A percentile compares a stretch with the other conserved stretches of the same genome.
Conservation (phyloP, 2,797 vertebrate genomes). For the Perodicticus potto region DNA sequence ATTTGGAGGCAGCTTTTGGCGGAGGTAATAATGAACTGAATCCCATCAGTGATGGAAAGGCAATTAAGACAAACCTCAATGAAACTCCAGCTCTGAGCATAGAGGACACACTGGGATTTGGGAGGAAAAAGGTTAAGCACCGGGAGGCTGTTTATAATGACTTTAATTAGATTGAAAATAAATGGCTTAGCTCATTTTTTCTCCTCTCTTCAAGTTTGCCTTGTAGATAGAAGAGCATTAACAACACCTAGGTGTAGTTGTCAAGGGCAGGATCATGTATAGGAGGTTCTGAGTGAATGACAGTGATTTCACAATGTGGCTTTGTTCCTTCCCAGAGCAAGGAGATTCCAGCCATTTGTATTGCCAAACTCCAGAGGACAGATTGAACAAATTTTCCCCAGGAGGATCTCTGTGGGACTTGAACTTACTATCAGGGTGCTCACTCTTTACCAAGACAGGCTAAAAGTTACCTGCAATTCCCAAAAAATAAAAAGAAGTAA, state of each 20-base stretch:
- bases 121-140: slow-evolving; percentile 79
- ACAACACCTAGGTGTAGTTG: background rate
- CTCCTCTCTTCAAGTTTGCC: slow-evolving; percentile 60
- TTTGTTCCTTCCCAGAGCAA: too few species aligned
- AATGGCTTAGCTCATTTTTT: slow-evolving; percentile 77
- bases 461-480: background rate
- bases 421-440: background rate
- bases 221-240: slow-evolving; percentile 69
- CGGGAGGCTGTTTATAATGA: slow-evolving; percentile 62
- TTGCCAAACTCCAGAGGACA: background rate
- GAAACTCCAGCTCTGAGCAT: slow-evolving; percentile 75
- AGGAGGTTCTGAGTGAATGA: background rate
- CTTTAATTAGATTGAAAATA: slow-evolving; percentile 81
- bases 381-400: background rate
- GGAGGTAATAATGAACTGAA: slow-evolving; percentile 81
- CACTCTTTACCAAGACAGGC: background rate
- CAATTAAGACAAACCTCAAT: slow-evolving; percentile 79
- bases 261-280: background rate
- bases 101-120: slow-evolving; percentile 62
- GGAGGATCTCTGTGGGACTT: background rate
- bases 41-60: slow-evolving; percentile 77
- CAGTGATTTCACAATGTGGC: background rate
- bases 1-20: slow-evolving; percentile 56
- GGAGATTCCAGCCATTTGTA: too few species aligned
- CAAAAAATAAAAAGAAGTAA: background rate